A percentile compares a stretch with the other conserved stretches of the same genome.
Conservation (phyloP, 2,888 invertebrate species). For the Teleogryllus oceanicus region DNA sequence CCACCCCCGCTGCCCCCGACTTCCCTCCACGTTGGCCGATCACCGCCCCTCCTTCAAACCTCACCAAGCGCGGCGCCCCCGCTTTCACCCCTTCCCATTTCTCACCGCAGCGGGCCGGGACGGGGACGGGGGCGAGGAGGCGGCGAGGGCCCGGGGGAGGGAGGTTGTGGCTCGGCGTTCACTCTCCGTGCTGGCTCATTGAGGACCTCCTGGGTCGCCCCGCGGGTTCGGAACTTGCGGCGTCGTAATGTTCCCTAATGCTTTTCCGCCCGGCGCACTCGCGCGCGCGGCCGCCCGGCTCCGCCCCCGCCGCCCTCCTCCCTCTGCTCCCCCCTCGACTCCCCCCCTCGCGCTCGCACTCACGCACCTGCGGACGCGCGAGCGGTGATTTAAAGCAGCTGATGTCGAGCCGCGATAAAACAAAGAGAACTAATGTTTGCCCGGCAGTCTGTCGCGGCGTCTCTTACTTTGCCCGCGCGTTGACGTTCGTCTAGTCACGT, state of each 20-base stretch:
- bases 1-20: no score
- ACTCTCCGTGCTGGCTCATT: background rate
- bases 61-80: no score
- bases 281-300: background rate
- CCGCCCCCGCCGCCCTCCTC: background rate
- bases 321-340: background rate
- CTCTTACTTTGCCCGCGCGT: background rate
- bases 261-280: background rate
- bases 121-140: background rate
- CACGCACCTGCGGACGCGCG: slow-evolving; percentile 1
- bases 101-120: background rate
- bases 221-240: background rate
- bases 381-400: background rate
- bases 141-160: background rate
- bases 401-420: background rate
- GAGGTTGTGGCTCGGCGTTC: no score
- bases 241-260: slow-evolving; percentile 3
- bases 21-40: no score
- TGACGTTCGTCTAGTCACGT: background rate
- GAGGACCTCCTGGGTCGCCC: background rate
- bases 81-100: background rate
- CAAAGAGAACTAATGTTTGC: no score
- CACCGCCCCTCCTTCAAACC: no score
- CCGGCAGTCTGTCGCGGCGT: background rate
- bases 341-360: background rate